Evolutionary conservation across 2,797 vertebrate species (phyloP), one percentile per base, ranked within the genome.

Genomic region (Rallus crepitans): DNA sequence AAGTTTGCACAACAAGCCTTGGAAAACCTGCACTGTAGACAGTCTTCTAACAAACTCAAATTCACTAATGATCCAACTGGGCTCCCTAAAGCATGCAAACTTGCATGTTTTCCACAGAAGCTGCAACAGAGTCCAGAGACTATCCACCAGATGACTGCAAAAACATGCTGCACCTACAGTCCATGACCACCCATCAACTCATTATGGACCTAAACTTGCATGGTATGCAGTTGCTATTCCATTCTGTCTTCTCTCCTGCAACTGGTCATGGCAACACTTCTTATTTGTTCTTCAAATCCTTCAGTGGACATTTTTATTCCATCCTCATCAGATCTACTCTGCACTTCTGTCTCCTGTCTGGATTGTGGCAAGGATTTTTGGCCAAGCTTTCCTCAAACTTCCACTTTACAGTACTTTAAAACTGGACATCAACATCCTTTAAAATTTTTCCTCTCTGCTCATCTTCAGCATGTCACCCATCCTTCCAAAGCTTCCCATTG

Each of bases 231-330:
- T 4, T n/a, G 7, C 35, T 75, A 25, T 20, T 9, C 6, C 31
- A 31, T 64, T 52, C 53, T 75, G 35, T 27, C 15, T 66, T 55
- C 39, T 50, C 42, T 42, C 11, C 28, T 68, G 90, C n/a, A 55
- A 21, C 3, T 14, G 60, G 9, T 75, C 21, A 27, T 3, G 11
- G 21, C 20, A 40, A 5, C 15, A 30, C 7, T 16, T 35, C 37
- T 63, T 53, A 39, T 4, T 40, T 52, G 35, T 27, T 45, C 14
- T 27, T 64, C 52, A 80, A n/a, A 82, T 82, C 21, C 52, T 71
- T 50, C 60, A 57, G n/a, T 0, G 0, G 28, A 33, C 11, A 19
- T 56, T 60, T 82, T 42, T 56, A 40, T 40, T 88, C 31, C 27
- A 69, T 63, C 19, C 12, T 7, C n/a, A 33, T 7, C 50, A 59